Percentiles rank a stretch among this genome's conserved stretches.
Evolutionary conservation across 2,888 invertebrate genomes (phyloP).

Genomic region (Rhagonycha fulva): DNA sequence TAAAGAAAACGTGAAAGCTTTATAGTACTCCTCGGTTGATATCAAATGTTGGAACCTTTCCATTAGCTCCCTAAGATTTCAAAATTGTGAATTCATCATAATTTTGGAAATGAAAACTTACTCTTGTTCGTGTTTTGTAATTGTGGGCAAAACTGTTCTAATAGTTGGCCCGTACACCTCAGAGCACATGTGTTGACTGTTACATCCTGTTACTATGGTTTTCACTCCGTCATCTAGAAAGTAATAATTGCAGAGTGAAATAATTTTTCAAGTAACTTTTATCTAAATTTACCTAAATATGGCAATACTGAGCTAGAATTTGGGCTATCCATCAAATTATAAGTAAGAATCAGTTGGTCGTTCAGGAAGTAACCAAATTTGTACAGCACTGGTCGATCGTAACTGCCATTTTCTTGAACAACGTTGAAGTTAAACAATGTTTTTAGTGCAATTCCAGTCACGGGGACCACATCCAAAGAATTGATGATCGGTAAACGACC

Average conservation of each 20-base stretch:
- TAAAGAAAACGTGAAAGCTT: constrained; percentile 1
- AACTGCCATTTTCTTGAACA: not conserved
- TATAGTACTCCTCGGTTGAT: constrained; percentile 11
- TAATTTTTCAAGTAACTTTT: too few species aligned
- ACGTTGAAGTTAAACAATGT: constrained; percentile 10
- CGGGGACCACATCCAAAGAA: constrained; percentile 3
- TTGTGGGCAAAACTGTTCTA: not conserved
- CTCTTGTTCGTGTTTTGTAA: constrained; percentile 8
- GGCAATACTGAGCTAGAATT: constrained; percentile 10
- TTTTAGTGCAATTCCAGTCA: constrained; percentile 11
- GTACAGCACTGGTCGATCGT: constrained; percentile 6
- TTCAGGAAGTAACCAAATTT: constrained; percentile 20
- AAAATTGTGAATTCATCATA: not conserved
- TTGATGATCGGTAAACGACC: not conserved
- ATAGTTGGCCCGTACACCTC: constrained; percentile 8
- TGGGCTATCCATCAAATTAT: constrained; percentile 3
- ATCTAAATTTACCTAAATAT: constrained; percentile 17
- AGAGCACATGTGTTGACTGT: constrained; percentile 8
- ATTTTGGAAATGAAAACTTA: not conserved
- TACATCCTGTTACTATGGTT: constrained; percentile 16
- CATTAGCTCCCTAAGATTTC: not conserved
- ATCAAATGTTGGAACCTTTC: constrained; percentile 4
- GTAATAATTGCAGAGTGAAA: not conserved
- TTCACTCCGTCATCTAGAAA: constrained; percentile 12
- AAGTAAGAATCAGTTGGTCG: constrained; percentile 6